Evolutionary conservation across 2,888 invertebrate genomes (phyloP).

Genomic region (Machimus atricapillus): DNA sequence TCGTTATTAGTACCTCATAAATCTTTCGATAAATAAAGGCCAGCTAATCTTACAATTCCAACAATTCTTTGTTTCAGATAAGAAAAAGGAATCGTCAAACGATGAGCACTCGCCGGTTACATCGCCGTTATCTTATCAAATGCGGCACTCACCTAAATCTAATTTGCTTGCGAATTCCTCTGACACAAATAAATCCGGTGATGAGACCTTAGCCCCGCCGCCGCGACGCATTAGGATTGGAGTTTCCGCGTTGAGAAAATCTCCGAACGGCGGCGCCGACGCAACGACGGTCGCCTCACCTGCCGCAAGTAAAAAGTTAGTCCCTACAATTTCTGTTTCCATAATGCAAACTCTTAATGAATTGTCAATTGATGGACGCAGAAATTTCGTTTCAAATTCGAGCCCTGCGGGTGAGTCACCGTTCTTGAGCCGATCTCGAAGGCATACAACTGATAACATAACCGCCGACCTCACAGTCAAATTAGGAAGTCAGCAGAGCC

Average conservation of each 20-base stretch:
- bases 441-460: constrained; percentile 25
- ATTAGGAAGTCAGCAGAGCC: constrained; percentile 5
- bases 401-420: constrained; percentile 44
- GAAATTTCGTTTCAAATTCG: constrained; percentile 48
- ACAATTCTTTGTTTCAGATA: constrained; percentile 51
- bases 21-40: neutral
- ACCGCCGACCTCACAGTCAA: constrained; percentile 31
- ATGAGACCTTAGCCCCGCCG: constrained; percentile 21
- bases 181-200: constrained; percentile 37
- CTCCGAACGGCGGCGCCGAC: neutral
- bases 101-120: constrained; percentile 49
- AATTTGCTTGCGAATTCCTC: constrained; percentile 3
- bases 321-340: constrained; percentile 55
- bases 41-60: neutral
- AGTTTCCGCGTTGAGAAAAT: constrained; percentile 39
- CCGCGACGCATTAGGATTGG: constrained; percentile 34
- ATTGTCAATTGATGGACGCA: constrained; percentile 49
- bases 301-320: constrained; percentile 50
- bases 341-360: constrained; percentile 60
- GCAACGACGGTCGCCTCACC: constrained; percentile 34
- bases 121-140: constrained; percentile 34
- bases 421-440: neutral
- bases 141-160: constrained; percentile 32
- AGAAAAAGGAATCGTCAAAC: constrained; percentile 57
- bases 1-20: neutral